Evolutionary conservation across 2,888 invertebrate genomes (phyloP).

Genomic region (Proisotoma minuta): DNA sequence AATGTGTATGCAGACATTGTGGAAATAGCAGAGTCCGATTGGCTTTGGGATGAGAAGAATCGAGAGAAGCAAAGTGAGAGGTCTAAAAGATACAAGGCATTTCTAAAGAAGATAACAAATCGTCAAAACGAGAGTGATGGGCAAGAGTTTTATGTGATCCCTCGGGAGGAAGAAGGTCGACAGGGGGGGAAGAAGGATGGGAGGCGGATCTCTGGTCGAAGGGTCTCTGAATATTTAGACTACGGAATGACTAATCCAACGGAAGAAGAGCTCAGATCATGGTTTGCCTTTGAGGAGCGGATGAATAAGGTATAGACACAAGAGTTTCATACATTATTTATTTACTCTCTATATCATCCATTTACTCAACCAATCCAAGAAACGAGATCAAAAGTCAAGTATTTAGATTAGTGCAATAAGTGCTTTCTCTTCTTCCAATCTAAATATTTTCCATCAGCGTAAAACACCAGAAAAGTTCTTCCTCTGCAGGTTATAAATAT

Average conservation of each 20-base stretch:
- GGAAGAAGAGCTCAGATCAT: conserved; percentile 30
- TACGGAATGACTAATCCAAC: conserved; percentile 39
- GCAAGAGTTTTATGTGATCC: conserved; percentile 21
- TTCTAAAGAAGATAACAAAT: conserved; percentile 28
- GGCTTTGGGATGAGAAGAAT: conserved; percentile 80
- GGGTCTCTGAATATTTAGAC: conserved; percentile 37
- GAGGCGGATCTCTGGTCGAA: conserved; percentile 23
- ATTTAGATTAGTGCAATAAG: too few relatives aligned
- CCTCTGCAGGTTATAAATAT: too few relatives aligned
- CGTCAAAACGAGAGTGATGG: conserved; percentile 30
- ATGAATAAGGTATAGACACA: conserved; percentile 35
- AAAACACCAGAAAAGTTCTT: too few relatives aligned
- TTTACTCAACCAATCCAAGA: too few relatives aligned
- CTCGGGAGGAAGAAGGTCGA: conserved; percentile 8
- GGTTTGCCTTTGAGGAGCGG: conserved; percentile 34
- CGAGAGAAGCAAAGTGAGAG: conserved; percentile 72
- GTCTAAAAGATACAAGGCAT: conserved; percentile 45
- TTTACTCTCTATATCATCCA: too few relatives aligned
- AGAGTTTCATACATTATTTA: too few relatives aligned
- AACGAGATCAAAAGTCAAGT: too few relatives aligned
- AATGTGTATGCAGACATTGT: conserved; percentile 91
- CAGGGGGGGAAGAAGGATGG: conserved; percentile 15
- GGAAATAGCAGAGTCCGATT: conserved; percentile 85
- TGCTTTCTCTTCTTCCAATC: too few relatives aligned
- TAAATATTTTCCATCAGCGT: too few relatives aligned